Percentiles rank a stretch among this genome's conserved stretches.
Conservation (phyloP, 2,113 vertebrate genomes). For the Lagopus leucura region DNA sequence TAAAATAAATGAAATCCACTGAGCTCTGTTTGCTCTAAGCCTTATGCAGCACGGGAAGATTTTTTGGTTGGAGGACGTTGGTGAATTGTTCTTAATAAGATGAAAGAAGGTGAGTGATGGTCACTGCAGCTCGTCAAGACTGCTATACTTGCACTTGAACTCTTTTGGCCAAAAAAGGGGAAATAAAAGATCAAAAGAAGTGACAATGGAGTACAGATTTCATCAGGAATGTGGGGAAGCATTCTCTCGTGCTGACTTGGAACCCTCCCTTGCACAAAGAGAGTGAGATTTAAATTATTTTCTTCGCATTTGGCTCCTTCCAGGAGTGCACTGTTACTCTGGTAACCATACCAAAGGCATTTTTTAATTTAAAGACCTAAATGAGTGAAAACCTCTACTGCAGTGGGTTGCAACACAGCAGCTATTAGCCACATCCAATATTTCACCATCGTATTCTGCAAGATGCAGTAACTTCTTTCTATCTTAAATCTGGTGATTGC, state of each 20-base stretch:
- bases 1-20: not conserved
- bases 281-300: not conserved
- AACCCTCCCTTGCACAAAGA: fast-evolving
- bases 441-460: not conserved
- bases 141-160: fast-evolving
- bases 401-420: not conserved
- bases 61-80: not conserved
- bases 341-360: not conserved
- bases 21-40: not conserved
- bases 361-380: not conserved
- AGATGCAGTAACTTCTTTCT: not conserved
- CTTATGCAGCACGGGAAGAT: not conserved
- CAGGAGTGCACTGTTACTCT: not conserved
- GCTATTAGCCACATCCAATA: fast-evolving
- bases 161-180: not conserved
- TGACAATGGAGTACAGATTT: not conserved
- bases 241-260: not conserved
- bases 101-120: not conserved
- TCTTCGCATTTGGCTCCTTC: not conserved
- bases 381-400: not conserved
- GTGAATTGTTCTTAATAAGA: not conserved
- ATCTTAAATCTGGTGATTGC: not conserved
- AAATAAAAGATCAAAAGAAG: not conserved
- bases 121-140: not conserved
- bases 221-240: not conserved